Conservation (phyloP, 2,113 vertebrate species). For the Prinia subflava region DNA sequence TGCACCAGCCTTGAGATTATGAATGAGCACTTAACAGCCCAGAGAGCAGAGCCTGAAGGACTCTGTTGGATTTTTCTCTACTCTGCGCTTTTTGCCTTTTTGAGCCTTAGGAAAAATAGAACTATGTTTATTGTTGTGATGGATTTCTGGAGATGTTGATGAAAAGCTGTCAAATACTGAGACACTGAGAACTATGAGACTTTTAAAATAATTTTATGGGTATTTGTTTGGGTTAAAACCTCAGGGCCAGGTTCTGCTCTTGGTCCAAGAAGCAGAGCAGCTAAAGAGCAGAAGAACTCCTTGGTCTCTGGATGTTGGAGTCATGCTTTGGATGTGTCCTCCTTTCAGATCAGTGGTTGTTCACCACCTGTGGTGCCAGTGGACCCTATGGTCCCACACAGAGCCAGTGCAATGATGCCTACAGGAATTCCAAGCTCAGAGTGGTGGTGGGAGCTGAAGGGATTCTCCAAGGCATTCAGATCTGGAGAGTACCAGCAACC, state of each 20-base stretch:
- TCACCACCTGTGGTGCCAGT: constrained; percentile 90
- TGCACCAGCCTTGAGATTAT: background rate
- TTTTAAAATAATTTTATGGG: background rate
- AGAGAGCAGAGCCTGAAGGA: background rate
- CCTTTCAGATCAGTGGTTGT: constrained; percentile 83
- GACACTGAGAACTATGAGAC: background rate
- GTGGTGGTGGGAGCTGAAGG: constrained; percentile 86
- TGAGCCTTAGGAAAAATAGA: background rate
- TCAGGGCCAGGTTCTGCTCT: background rate
- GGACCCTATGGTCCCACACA: constrained; percentile 91
- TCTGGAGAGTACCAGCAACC: constrained; percentile 91
- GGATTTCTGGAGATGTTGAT: background rate
- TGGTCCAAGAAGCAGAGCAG: background rate
- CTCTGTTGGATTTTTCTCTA: background rate
- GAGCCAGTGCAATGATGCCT: constrained; percentile 90
- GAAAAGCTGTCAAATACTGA: background rate
- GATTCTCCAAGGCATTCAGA: constrained; percentile 88
- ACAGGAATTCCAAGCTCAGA: constrained; percentile 87
- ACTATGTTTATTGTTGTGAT: background rate
- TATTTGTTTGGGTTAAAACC: background rate
- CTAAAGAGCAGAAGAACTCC: background rate
- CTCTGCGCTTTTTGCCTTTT: background rate
- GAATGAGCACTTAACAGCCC: background rate
- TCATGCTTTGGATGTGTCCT: background rate
- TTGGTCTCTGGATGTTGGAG: background rate